Percentiles rank a stretch among this genome's conserved stretches.
phyloP scores from a whole-genome alignment of 2,797 vertebrate genomes.

The Tamandua tetradactyla region DNA sequence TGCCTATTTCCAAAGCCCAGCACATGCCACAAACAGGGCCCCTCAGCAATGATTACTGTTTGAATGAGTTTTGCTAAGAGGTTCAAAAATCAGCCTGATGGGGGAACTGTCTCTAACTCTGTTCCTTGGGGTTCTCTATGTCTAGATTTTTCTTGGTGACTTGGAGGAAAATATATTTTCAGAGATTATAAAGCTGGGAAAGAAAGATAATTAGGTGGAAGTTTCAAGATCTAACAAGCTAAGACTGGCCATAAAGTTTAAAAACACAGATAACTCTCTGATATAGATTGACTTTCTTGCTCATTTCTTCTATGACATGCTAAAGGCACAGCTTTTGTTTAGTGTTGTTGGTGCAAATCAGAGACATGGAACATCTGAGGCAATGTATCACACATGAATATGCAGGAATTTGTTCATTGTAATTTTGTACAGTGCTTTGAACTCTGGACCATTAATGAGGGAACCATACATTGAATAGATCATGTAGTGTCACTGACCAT shows the following conservation, averaged over 20 bases:
- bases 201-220: slow-evolving; percentile 41
- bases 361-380: background rate
- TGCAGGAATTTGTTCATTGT: background rate
- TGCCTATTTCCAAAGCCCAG: background rate
- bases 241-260: background rate
- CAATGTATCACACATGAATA: background rate
- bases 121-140: background rate
- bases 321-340: background rate
- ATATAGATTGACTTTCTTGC: background rate
- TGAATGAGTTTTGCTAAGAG: background rate
- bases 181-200: background rate
- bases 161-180: background rate
- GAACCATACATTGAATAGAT: background rate
- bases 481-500: background rate
- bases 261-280: background rate
- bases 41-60: background rate
- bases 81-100: slow-evolving; percentile 36
- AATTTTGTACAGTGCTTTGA: background rate
- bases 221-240: slow-evolving; percentile 4
- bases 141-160: slow-evolving; percentile 25
- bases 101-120: background rate
- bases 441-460: background rate
- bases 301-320: background rate
- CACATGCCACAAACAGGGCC: background rate
- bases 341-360: background rate